Percentiles rank a stretch among this genome's conserved stretches.
phyloP scores from a whole-genome alignment of 2,888 invertebrate genomes.

The Orgyia antiqua region DNA sequence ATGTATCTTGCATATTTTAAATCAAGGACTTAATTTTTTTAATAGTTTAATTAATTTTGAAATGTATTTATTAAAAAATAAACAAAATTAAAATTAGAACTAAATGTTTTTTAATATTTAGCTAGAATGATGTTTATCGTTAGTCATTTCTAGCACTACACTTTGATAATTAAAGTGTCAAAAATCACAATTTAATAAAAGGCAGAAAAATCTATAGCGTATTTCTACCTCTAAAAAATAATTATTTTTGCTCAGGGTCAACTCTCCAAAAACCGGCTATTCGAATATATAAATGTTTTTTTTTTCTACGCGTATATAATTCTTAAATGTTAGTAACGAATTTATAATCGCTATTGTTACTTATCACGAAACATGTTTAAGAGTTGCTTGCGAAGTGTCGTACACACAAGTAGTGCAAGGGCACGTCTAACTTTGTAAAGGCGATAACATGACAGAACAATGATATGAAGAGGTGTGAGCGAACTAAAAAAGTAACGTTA shows the following conservation, averaged over 20 bases:
- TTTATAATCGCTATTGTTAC: slow-evolving; percentile 44
- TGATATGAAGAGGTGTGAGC: slow-evolving; percentile 18
- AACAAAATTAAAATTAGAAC: too few species aligned
- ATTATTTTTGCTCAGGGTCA: slow-evolving; percentile 11
- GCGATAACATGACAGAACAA: slow-evolving; percentile 33
- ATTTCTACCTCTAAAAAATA: too few species aligned
- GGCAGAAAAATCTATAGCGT: too few species aligned
- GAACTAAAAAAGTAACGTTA: slow-evolving; percentile 17
- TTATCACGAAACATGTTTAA: slow-evolving; percentile 28
- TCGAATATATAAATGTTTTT: too few species aligned
- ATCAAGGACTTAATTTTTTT: too few species aligned
- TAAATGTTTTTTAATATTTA: too few species aligned
- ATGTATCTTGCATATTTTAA: slow-evolving; percentile 1
- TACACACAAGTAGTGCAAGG: slow-evolving; percentile 45
- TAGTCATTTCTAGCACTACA: too few species aligned
- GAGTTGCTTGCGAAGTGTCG: slow-evolving; percentile 31
- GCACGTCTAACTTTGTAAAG: slow-evolving; percentile 16
- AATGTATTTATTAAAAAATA: too few species aligned
- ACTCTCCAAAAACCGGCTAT: slow-evolving; percentile 5
- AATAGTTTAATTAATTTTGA: too few species aligned
- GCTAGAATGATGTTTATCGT: too few species aligned
- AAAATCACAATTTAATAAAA: too few species aligned
- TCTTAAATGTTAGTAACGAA: slow-evolving; percentile 41
- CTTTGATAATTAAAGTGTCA: too few species aligned
- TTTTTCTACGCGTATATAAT: slow-evolving; percentile 37